Evolutionary conservation across 2,888 invertebrate species (phyloP).

Genomic region (Platypus cylindrus): DNA sequence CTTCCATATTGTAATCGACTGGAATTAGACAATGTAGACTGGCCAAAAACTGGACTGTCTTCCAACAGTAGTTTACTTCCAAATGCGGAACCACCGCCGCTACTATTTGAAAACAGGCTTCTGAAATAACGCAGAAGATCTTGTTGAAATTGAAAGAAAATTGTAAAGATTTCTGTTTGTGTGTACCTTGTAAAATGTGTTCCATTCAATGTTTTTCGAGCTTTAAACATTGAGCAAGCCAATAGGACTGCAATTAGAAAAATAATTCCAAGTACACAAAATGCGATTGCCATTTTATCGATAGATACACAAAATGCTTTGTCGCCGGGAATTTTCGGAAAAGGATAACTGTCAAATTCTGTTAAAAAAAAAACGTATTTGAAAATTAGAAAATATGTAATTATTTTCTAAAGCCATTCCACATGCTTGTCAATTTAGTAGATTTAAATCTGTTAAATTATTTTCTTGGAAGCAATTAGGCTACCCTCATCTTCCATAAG

Average conservation of each 20-base stretch:
- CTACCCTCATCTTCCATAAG: no score
- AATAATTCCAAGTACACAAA: slow-evolving; percentile 58
- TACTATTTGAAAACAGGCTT: slow-evolving; percentile 49
- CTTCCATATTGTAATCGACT: slow-evolving; percentile 28
- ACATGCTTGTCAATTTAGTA: no score
- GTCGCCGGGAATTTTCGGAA: slow-evolving; percentile 40
- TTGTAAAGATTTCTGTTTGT: background rate
- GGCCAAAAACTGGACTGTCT: slow-evolving; percentile 48
- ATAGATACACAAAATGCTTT: slow-evolving; percentile 60
- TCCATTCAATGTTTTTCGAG: slow-evolving; percentile 39
- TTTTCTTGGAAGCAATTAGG: no score
- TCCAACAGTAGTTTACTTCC: slow-evolving; percentile 48
- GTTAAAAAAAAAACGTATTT: slow-evolving; percentile 16
- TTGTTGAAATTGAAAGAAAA: background rate
- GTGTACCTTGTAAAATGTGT: slow-evolving; percentile 38
- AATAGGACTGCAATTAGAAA: slow-evolving; percentile 59
- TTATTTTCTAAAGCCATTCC: no score
- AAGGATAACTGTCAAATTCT: slow-evolving; percentile 24
- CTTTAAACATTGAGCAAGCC: slow-evolving; percentile 51
- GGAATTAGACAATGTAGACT: slow-evolving; percentile 24
- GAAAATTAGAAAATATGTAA: no score
- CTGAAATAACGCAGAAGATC: slow-evolving; percentile 19
- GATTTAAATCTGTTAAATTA: no score
- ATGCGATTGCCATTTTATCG: slow-evolving; percentile 63
- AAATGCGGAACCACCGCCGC: slow-evolving; percentile 45